Evolutionary conservation across 2,113 vertebrate species (phyloP).

Genomic region (Sceloporus undulatus): DNA sequence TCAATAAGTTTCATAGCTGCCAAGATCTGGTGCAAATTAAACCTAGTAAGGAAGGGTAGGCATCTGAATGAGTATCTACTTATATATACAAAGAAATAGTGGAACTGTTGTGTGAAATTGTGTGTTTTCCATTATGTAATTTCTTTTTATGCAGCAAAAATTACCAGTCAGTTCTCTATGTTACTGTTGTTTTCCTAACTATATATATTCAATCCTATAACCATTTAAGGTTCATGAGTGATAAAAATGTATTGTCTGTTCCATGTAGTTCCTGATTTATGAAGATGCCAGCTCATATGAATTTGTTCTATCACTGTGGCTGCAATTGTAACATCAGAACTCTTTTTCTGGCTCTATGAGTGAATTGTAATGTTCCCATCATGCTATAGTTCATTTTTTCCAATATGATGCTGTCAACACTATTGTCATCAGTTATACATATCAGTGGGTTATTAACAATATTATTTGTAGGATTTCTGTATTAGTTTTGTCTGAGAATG

Average conservation of each 20-base stretch:
- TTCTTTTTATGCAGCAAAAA: neutral
- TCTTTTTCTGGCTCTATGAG: slow-evolving; percentile 73
- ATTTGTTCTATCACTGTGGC: slow-evolving; percentile 42
- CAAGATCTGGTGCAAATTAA: neutral
- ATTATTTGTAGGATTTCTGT: slow-evolving; percentile 85
- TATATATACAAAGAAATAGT: neutral
- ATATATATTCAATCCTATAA: neutral
- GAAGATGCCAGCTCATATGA: slow-evolving; percentile 54
- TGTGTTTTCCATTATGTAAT: neutral
- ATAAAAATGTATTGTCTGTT: slow-evolving; percentile 41
- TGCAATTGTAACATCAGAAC: slow-evolving; percentile 82
- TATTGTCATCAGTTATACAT: slow-evolving; percentile 82
- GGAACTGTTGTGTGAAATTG: neutral
- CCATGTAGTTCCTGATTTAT: slow-evolving; percentile 63
- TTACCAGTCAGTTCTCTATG: neutral
- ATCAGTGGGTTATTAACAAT: slow-evolving; percentile 88
- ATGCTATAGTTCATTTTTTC: slow-evolving; percentile 80
- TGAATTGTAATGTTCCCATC: slow-evolving; percentile 75
- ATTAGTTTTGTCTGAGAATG: slow-evolving; percentile 84
- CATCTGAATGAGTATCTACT: neutral
- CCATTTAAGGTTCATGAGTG: slow-evolving; percentile 16
- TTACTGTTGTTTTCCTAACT: slow-evolving; percentile 28
- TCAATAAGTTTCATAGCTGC: neutral
- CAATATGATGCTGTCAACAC: slow-evolving; percentile 87
- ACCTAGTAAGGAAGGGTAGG: neutral